Percentiles rank a stretch among this genome's conserved stretches.
phyloP scores from a whole-genome alignment of 2,113 vertebrate species.

The Sitta europaea region DNA sequence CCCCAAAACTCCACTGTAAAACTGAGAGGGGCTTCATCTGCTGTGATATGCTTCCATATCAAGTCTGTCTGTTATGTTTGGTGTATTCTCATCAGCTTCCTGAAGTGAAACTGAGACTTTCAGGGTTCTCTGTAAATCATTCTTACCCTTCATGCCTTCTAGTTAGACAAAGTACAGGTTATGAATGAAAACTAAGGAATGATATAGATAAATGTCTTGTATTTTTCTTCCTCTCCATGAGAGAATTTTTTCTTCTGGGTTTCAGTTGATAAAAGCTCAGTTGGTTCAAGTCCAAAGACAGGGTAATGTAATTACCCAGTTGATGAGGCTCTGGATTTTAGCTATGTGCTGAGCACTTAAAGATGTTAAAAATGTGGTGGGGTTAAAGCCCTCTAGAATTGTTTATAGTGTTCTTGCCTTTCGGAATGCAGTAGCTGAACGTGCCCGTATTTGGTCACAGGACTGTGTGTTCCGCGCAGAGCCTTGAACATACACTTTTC shows the following conservation, averaged over 20 bases:
- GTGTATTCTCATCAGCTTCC: background rate
- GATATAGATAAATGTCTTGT: background rate
- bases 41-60: fast-evolving
- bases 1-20: background rate
- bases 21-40: background rate
- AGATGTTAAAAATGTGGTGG: background rate
- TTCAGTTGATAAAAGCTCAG: background rate
- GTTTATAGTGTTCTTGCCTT: background rate
- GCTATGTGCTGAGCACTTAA: background rate
- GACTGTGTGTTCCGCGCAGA: background rate
- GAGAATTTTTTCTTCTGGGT: background rate
- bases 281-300: background rate
- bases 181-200: background rate
- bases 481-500: background rate
- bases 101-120: background rate
- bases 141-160: too few species aligned
- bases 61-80: background rate
- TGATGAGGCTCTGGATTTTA: background rate
- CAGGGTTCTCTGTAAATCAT: background rate
- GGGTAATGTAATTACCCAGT: background rate
- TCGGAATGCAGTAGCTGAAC: background rate
- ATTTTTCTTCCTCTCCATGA: background rate
- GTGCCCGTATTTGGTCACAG: background rate
- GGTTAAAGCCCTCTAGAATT: background rate
- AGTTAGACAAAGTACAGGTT: background rate